Evolutionary conservation across 2,888 invertebrate genomes (phyloP).

Genomic region (Coecobrya sp.): DNA sequence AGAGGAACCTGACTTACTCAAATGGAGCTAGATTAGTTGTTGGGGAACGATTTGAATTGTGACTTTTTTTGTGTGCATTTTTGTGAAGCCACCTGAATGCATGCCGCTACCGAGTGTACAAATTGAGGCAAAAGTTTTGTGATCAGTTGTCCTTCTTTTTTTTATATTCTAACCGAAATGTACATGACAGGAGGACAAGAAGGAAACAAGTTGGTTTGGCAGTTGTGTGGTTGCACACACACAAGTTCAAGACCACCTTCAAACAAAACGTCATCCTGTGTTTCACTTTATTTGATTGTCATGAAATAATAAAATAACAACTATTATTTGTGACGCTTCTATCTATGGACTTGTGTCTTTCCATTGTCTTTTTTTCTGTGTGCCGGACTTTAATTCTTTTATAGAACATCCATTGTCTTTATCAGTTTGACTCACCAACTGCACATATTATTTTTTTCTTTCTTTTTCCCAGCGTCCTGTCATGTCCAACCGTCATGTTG

Average conservation of each 20-base stretch:
- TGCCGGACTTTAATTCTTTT: not conserved
- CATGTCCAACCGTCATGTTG: slow-evolving; percentile 40
- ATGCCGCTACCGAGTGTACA: not conserved
- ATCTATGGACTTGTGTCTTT: not conserved
- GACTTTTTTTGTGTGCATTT: not conserved
- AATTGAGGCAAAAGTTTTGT: not conserved
- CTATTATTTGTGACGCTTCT: not conserved
- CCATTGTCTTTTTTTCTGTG: not conserved
- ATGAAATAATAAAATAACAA: not conserved
- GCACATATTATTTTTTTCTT: too few relatives aligned
- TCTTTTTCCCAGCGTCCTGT: not conserved
- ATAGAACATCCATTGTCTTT: not conserved
- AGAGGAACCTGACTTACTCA: not conserved
- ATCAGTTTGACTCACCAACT: too few relatives aligned
- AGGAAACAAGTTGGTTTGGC: not conserved
- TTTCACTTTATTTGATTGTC: not conserved
- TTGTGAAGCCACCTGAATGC: not conserved
- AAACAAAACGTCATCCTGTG: not conserved
- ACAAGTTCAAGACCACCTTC: slow-evolving; percentile 20
- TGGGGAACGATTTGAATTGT: not conserved
- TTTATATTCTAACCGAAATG: not conserved
- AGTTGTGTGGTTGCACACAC: slow-evolving; percentile 1
- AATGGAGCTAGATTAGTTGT: slow-evolving; percentile 18
- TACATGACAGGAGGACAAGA: slow-evolving; percentile 44
- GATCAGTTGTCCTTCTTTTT: not conserved